phyloP scores from a whole-genome alignment of 2,113 vertebrate species.

The Saguinus imperator region DNA sequence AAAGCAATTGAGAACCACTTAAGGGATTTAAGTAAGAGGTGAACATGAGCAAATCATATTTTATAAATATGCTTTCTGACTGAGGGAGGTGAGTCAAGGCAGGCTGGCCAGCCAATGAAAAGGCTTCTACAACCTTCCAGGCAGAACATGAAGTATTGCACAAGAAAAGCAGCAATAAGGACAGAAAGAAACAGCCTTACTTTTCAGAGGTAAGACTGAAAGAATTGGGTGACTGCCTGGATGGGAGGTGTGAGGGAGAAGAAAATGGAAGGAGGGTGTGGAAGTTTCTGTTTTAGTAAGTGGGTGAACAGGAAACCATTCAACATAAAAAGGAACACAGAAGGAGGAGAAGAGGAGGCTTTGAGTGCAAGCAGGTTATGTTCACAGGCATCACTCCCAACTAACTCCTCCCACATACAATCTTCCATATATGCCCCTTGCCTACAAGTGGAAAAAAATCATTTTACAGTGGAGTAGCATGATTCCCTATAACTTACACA shows the following conservation, averaged over 20 bases:
- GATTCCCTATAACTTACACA: neutral
- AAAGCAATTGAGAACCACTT: neutral
- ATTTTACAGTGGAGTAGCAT: neutral
- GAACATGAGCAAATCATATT: neutral
- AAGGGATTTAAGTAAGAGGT: neutral
- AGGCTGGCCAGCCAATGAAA: neutral
- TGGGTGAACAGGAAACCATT: neutral
- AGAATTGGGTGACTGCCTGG: neutral
- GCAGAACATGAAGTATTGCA: fast-evolving
- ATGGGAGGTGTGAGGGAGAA: neutral
- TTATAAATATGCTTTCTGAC: neutral
- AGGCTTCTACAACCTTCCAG: neutral
- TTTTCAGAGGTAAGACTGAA: neutral
- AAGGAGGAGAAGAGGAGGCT: neutral
- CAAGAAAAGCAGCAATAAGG: neutral
- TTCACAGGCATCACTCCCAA: neutral
- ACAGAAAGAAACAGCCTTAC: neutral
- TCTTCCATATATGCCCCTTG: neutral
- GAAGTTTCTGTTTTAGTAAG: neutral
- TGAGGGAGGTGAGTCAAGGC: neutral
- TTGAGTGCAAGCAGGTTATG: no score
- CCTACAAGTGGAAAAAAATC: neutral
- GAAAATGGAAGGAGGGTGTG: neutral
- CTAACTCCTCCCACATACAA: neutral
- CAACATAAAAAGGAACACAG: neutral